Conservation (phyloP, 1,140 invertebrate species). For the Drosophila saltans region DNA sequence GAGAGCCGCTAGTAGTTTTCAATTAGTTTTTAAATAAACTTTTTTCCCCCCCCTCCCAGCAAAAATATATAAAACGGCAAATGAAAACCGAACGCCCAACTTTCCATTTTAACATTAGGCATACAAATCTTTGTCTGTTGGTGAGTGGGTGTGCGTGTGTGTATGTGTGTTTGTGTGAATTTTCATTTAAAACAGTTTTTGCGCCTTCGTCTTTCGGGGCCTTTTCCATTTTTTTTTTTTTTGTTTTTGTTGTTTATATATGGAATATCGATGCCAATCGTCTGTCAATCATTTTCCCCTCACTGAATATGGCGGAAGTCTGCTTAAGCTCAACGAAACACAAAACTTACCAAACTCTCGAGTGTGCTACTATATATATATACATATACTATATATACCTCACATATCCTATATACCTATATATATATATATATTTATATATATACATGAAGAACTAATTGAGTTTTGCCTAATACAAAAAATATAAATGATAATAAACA, state of each 20-base stretch:
- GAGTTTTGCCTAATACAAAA: conserved; percentile 54
- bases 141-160: conserved; percentile 13
- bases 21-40: conserved; percentile 81
- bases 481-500: conserved; percentile 72
- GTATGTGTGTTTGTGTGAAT: conserved; percentile 28
- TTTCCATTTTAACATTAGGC: conserved; percentile 65
- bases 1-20: conserved; percentile 63
- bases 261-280: conserved; percentile 80
- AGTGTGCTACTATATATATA: conserved; percentile 15
- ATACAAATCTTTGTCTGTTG: neutral
- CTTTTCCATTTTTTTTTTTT: conserved; percentile 51
- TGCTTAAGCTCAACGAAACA: conserved; percentile 70
- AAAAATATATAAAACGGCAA: conserved; percentile 35
- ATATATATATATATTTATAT: neutral
- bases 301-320: conserved; percentile 72
- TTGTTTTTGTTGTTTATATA: conserved; percentile 23
- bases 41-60: conserved; percentile 34
- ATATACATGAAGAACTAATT: conserved; percentile 54
- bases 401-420: neutral
- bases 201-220: conserved; percentile 40
- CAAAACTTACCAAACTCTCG: conserved; percentile 4
- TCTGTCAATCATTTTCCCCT: conserved; percentile 78
- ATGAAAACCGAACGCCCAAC: conserved; percentile 45
- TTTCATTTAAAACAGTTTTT: conserved; percentile 54
- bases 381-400: neutral